These are phyloP conservation scores for Reticulitermes speratus DNA, from an alignment of 1,140 invertebrate species.

Conservation along the genomic window DNA sequence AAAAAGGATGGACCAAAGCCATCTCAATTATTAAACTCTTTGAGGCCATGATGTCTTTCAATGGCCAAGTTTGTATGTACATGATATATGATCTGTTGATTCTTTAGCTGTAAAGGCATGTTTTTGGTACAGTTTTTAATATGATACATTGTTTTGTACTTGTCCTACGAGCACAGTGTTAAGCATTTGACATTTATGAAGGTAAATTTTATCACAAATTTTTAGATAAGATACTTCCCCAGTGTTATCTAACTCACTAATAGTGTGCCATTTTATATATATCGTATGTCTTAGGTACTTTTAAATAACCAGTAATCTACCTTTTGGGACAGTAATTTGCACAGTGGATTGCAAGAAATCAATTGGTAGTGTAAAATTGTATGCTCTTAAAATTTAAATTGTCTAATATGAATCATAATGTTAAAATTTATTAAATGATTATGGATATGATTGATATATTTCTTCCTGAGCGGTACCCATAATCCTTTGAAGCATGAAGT, in stretches of 20 bases:
- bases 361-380: not conserved
- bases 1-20: not conserved
- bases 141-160: not conserved
- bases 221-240: not conserved
- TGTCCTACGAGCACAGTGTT: not conserved
- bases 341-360: not conserved
- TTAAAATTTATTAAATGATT: not conserved
- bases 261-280: not conserved
- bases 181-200: not conserved
- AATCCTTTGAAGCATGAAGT: no score
- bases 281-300: not conserved
- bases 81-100: not conserved
- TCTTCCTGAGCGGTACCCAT: not conserved
- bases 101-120: not conserved
- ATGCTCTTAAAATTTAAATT: not conserved
- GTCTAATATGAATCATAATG: not conserved
- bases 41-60: not conserved
- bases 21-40: not conserved
- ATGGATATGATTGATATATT: not conserved
- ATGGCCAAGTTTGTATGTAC: not conserved
- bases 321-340: not conserved
- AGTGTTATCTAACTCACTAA: slow-evolving; percentile 8
- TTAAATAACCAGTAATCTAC: not conserved
- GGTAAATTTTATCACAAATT: slow-evolving; percentile 15
- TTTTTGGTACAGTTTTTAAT: not conserved